A percentile compares a stretch with the other conserved stretches of the same genome.
Evolutionary conservation across 1,140 invertebrate genomes (phyloP).

Genomic region (Stegodyphus mimosarum): DNA sequence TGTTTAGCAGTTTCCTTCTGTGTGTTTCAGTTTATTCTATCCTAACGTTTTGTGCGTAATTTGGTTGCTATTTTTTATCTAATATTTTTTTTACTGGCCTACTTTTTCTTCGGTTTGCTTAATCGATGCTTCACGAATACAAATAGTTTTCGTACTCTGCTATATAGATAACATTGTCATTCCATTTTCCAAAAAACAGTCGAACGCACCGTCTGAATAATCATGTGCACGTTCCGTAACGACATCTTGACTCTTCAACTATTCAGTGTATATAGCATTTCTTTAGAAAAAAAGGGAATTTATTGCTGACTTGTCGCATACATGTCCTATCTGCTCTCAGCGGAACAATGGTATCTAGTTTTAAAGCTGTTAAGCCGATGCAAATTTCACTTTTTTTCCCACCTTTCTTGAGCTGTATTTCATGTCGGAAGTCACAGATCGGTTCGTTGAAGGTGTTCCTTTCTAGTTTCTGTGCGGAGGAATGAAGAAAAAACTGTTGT

Average conservation of each 20-base stretch:
- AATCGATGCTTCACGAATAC: neutral
- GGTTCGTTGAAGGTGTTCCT: neutral
- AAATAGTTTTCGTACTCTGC: constrained; percentile 9
- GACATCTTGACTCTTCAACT: constrained; percentile 24
- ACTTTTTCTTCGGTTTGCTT: neutral
- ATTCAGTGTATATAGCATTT: constrained; percentile 39
- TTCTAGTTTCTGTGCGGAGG: neutral
- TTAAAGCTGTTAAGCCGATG: constrained; percentile 13
- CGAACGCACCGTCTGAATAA: constrained; percentile 6
- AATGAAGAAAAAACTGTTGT: neutral
- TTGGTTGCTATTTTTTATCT: too few relatives aligned
- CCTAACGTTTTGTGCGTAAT: too few relatives aligned
- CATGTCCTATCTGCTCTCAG: constrained; percentile 32
- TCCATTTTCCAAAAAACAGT: neutral
- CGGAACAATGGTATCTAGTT: constrained; percentile 38
- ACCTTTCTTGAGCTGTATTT: neutral
- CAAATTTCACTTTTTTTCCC: constrained; percentile 29
- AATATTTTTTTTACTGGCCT: too few relatives aligned
- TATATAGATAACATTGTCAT: constrained; percentile 22
- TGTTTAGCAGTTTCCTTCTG: too few relatives aligned
- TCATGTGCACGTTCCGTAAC: constrained; percentile 36
- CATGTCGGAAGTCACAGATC: constrained; percentile 32
- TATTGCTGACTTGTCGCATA: constrained; percentile 38
- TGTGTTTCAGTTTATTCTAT: too few relatives aligned
- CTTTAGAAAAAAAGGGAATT: constrained; percentile 20